Evolutionary conservation across 2,797 vertebrate species (phyloP).

Genomic region (Austrolebias charrua): DNA sequence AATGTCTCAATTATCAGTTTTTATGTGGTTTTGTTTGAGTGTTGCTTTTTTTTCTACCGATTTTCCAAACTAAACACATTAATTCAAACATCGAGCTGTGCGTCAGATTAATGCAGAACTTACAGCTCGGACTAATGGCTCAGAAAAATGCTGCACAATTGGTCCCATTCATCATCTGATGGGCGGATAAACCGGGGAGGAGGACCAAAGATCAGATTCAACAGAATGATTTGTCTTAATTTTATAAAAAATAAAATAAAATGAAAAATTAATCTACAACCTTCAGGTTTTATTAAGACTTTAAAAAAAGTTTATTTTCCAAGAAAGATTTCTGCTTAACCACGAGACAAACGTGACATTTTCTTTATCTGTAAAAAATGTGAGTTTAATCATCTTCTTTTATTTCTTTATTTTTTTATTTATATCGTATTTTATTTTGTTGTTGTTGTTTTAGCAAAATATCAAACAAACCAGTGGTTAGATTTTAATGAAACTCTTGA

Average conservation of each 20-base stretch:
- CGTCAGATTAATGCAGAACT: conserved; percentile 28
- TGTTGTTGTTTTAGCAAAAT: too few relatives aligned
- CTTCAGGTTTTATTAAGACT: not conserved
- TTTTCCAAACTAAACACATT: conserved; percentile 18
- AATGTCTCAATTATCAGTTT: not conserved
- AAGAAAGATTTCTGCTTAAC: too few relatives aligned
- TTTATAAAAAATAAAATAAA: not conserved
- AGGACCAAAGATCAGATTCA: not conserved
- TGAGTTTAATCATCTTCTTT: too few relatives aligned
- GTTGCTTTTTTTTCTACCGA: conserved; percentile 5
- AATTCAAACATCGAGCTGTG: conserved; percentile 2
- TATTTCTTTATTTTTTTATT: too few relatives aligned
- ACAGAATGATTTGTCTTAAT: conserved; percentile 2
- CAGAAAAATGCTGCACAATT: conserved; percentile 29
- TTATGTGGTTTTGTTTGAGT: not conserved
- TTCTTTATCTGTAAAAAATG: too few relatives aligned
- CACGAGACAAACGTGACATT: too few relatives aligned
- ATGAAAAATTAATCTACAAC: too few relatives aligned
- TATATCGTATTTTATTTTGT: too few relatives aligned
- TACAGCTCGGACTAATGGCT: conserved; percentile 40
- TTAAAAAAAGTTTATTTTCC: too few relatives aligned
- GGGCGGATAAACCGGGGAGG: conserved; percentile 4
- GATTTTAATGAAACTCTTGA: too few relatives aligned
- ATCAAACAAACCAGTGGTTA: too few relatives aligned
- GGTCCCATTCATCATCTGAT: conserved; percentile 45